Percentiles rank a stretch among this genome's conserved stretches.
These are phyloP conservation scores for Tachypleus tridentatus DNA, from an alignment of 1,140 invertebrate species.

Conservation along the genomic window DNA sequence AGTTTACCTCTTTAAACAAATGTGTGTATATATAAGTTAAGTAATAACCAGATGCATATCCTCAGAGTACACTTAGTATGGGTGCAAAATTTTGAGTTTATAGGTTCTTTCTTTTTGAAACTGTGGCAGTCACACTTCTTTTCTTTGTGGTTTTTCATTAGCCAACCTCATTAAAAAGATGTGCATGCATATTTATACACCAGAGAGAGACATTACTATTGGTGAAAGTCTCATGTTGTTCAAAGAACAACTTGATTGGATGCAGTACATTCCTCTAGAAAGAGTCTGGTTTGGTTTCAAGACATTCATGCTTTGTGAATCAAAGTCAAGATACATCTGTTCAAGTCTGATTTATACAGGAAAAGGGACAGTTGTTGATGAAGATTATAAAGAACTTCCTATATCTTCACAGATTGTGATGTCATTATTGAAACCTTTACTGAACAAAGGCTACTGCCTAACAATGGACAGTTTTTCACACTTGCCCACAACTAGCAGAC, in stretches of 20 bases:
- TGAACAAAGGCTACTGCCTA: constrained; percentile 5
- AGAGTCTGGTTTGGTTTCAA: constrained; percentile 6
- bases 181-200: too few species aligned
- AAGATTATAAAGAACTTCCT: neutral
- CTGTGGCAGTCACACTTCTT: too few species aligned
- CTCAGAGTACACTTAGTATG: too few species aligned
- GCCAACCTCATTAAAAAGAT: too few species aligned
- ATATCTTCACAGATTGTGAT: constrained; percentile 7
- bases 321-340: neutral
- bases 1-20: too few species aligned
- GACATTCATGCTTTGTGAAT: constrained; percentile 9
- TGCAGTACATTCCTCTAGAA: constrained; percentile 6
- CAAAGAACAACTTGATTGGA: constrained; percentile 7
- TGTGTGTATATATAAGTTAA: too few species aligned
- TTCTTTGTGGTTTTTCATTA: too few species aligned
- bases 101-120: too few species aligned
- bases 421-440: constrained; percentile 7
- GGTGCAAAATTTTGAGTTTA: too few species aligned
- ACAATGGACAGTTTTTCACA: constrained; percentile 5
- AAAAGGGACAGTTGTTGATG: constrained; percentile 6
- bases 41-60: too few species aligned
- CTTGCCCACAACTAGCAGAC: constrained; percentile 4
- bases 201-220: too few species aligned
- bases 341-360: constrained; percentile 6
- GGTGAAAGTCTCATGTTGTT: neutral